Percentiles rank a stretch among this genome's conserved stretches.
Conservation (phyloP, 2,113 vertebrate species). For the Plotosus lineatus region DNA sequence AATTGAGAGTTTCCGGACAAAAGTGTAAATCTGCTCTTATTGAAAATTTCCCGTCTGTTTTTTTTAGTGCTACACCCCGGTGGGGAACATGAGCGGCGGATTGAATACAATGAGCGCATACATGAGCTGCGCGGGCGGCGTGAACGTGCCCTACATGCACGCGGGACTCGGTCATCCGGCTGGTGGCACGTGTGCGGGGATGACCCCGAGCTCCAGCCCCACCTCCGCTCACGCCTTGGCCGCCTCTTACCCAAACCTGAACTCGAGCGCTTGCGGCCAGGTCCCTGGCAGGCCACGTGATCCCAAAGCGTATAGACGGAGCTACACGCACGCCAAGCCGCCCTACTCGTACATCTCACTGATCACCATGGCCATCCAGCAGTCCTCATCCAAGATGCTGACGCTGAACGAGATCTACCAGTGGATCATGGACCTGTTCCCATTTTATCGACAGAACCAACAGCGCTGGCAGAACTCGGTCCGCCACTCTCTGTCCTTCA, state of each 20-base stretch:
- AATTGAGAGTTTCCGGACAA: background rate
- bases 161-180: conserved; percentile 79
- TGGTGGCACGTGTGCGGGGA: conserved; percentile 74
- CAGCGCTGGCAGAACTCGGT: conserved; percentile 90
- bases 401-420: conserved; percentile 86
- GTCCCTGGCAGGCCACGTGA: conserved; percentile 79
- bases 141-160: conserved; percentile 84
- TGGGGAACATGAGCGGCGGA: conserved; percentile 82
- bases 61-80: conserved; percentile 80
- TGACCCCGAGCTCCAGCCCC: conserved; percentile 78
- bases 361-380: conserved; percentile 88
- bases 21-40: background rate
- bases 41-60: background rate
- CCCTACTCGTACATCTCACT: conserved; percentile 88
- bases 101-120: conserved; percentile 84
- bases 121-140: conserved; percentile 77
- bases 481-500: conserved; percentile 87
- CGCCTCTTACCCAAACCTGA: conserved; percentile 77
- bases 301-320: conserved; percentile 83
- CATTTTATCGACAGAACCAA: conserved; percentile 87
- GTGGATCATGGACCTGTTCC: conserved; percentile 91
- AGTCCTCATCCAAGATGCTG: conserved; percentile 83
- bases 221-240: conserved; percentile 76
- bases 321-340: conserved; percentile 86
- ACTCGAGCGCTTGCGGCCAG: conserved; percentile 82